phyloP scores from a whole-genome alignment of 2,888 invertebrate genomes.

The Pocota personata region DNA sequence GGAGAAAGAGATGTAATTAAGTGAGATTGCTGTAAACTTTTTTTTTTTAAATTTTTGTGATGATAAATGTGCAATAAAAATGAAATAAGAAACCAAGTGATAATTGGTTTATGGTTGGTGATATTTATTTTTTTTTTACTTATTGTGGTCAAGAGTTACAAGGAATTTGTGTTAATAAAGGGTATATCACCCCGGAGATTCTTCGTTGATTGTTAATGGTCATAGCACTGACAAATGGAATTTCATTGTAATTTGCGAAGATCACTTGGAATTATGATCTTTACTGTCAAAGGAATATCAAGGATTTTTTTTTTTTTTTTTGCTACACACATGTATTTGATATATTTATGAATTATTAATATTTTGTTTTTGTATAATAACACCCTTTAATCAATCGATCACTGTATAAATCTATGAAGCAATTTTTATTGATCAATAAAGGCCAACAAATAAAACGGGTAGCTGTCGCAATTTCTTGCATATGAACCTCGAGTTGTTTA shows the following conservation, averaged over 20 bases:
- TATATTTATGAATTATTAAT: neutral
- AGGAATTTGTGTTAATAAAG: slow-evolving; percentile 28
- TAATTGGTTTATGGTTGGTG: slow-evolving; percentile 42
- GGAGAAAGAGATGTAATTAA: neutral
- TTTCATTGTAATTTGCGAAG: neutral
- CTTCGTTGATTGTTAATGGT: slow-evolving; percentile 46
- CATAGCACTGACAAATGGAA: slow-evolving; percentile 12
- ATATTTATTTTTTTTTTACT: neutral
- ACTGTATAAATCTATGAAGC: neutral
- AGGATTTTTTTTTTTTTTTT: neutral
- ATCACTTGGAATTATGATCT: neutral
- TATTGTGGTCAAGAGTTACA: slow-evolving; percentile 11
- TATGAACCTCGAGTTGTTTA: neutral
- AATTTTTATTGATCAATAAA: slow-evolving; percentile 31
- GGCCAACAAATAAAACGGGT: neutral
- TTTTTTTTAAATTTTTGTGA: neutral
- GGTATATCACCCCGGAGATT: slow-evolving; percentile 30
- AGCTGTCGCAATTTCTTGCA: neutral
- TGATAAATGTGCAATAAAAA: slow-evolving; percentile 14
- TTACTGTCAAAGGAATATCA: neutral
- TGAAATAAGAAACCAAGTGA: slow-evolving; percentile 22
- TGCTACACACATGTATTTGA: neutral
- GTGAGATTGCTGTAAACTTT: neutral
- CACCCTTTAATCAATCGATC: neutral
- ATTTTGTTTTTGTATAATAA: too few relatives aligned